These are phyloP conservation scores for Azemiops feae DNA, from an alignment of 2,113 vertebrate genomes.

Conservation along the genomic window DNA sequence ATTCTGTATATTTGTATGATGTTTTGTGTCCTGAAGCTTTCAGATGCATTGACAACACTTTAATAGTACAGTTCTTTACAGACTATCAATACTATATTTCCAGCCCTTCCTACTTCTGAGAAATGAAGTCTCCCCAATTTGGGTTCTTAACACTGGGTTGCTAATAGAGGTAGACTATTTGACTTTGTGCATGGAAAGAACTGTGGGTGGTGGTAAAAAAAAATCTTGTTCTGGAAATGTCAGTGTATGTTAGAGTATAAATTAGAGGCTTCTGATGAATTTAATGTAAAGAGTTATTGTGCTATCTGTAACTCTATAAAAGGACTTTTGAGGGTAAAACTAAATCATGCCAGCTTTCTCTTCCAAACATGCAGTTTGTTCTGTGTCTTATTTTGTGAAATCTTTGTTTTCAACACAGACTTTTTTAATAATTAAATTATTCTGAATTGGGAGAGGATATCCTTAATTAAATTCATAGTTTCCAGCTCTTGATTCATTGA, in stretches of 20 bases:
- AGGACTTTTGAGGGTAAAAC: not conserved
- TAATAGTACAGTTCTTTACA: not conserved
- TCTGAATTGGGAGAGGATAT: not conserved
- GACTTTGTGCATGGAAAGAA: not conserved
- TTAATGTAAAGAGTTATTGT: not conserved
- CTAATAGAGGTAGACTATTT: conserved; percentile 2
- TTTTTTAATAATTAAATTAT: not conserved
- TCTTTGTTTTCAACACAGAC: not conserved
- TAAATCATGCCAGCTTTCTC: not conserved
- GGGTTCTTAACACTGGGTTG: not conserved
- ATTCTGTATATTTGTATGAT: not conserved
- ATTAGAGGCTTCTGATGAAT: not conserved
- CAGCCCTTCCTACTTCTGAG: not conserved
- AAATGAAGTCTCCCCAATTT: not conserved
- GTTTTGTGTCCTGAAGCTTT: not conserved
- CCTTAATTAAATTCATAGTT: not conserved
- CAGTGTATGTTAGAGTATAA: not conserved
- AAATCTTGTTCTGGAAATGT: not conserved
- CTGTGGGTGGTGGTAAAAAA: no score
- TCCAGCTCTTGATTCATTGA: not conserved
- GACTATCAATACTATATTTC: not conserved
- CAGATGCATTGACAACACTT: fast-evolving
- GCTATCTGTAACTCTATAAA: not conserved
- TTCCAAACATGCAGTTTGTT: not conserved
- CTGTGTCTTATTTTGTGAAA: not conserved